Evolutionary conservation across 2,888 invertebrate genomes (phyloP).

Genomic region (Periphyllus acericola): DNA sequence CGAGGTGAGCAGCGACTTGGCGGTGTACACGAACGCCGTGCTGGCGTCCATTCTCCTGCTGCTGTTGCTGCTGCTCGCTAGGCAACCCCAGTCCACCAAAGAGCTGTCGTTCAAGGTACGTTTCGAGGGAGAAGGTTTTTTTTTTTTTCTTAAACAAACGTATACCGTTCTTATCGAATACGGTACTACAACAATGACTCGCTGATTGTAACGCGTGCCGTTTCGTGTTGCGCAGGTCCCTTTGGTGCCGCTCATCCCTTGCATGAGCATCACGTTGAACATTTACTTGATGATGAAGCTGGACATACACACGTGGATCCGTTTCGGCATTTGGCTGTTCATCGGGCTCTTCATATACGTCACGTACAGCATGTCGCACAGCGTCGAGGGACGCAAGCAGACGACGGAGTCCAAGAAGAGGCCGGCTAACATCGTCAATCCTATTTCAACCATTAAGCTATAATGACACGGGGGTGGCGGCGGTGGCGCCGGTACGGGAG

Average conservation of each 20-base stretch:
- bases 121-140: neutral
- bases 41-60: conserved; percentile 8
- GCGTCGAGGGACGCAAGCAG: conserved; percentile 71
- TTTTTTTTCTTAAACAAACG: too few species aligned
- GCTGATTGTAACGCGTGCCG: too few species aligned
- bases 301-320: conserved; percentile 82
- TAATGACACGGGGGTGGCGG: neutral
- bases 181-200: too few species aligned
- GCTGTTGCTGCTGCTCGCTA: conserved; percentile 17
- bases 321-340: conserved; percentile 82
- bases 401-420: conserved; percentile 1
- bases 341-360: conserved; percentile 88
- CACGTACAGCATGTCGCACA: conserved; percentile 83
- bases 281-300: conserved; percentile 86
- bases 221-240: conserved; percentile 72
- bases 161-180: too few species aligned
- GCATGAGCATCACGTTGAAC: conserved; percentile 83
- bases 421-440: neutral
- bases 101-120: conserved; percentile 52
- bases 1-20: neutral
- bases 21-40: neutral
- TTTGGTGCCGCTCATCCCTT: conserved; percentile 83
- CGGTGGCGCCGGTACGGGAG: neutral
- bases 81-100: conserved; percentile 55
- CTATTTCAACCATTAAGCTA: conserved; percentile 9